These are phyloP conservation scores for Hetaerina americana DNA, from an alignment of 1,140 invertebrate genomes.

Conservation along the genomic window DNA sequence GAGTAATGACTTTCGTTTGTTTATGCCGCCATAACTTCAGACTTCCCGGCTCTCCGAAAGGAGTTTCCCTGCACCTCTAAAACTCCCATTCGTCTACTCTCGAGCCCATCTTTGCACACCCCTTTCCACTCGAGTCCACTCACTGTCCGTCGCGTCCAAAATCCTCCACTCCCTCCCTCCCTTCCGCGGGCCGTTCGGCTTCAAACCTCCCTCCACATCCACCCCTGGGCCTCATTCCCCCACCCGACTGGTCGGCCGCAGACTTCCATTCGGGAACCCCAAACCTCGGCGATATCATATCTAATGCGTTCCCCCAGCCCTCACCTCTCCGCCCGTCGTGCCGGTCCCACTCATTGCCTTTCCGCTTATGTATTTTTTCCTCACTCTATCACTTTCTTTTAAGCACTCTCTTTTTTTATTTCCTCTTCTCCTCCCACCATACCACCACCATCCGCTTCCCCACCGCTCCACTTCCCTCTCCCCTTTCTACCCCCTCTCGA, in stretches of 20 bases:
- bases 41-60: background rate
- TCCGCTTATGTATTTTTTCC: background rate
- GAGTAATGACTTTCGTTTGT: background rate
- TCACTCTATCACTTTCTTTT: background rate
- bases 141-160: too few species aligned
- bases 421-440: too few species aligned
- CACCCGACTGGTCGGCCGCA: background rate
- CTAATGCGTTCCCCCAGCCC: background rate
- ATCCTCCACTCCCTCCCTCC: too few species aligned
- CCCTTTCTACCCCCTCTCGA: too few species aligned
- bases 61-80: background rate
- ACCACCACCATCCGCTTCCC: too few species aligned
- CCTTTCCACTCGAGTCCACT: too few species aligned
- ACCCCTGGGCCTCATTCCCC: background rate
- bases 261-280: too few species aligned
- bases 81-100: background rate
- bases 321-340: background rate
- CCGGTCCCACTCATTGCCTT: too few species aligned
- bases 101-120: background rate
- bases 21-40: background rate
- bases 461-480: too few species aligned
- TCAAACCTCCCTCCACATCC: too few species aligned
- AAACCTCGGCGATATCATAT: background rate
- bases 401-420: background rate
- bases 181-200: too few species aligned